phyloP scores from a whole-genome alignment of 2,888 invertebrate species.

The Junonia oenone region DNA sequence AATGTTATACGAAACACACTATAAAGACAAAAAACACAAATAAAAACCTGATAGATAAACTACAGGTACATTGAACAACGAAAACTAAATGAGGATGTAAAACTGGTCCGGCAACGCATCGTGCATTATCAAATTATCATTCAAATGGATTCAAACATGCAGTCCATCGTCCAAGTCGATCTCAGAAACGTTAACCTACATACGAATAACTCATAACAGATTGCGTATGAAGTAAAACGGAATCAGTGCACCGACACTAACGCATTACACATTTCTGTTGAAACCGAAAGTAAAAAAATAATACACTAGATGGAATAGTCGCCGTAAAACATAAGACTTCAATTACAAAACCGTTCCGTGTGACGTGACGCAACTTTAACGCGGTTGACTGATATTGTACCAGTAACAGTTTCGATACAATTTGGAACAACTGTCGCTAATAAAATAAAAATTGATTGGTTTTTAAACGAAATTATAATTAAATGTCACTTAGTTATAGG shows the following conservation, averaged over 20 bases:
- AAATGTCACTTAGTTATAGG: too few relatives aligned
- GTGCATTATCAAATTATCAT: constrained; percentile 14
- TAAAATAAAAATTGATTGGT: neutral
- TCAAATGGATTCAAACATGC: constrained; percentile 11
- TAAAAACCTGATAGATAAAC: neutral
- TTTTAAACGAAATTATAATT: too few relatives aligned
- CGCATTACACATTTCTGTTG: constrained; percentile 58
- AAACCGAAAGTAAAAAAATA: constrained; percentile 50
- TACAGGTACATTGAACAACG: neutral
- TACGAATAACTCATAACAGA: constrained; percentile 56
- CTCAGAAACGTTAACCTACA: constrained; percentile 67
- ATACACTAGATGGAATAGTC: constrained; percentile 14
- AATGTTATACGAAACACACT: too few relatives aligned
- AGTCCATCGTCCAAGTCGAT: constrained; percentile 42
- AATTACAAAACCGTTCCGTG: constrained; percentile 19
- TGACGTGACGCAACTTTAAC: constrained; percentile 25
- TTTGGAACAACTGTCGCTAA: neutral
- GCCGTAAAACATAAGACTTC: constrained; percentile 19
- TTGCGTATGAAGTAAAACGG: constrained; percentile 59
- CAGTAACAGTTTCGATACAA: neutral
- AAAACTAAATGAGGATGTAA: neutral
- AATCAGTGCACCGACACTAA: constrained; percentile 54
- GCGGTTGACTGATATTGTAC: constrained; percentile 23
- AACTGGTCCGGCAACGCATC: neutral
- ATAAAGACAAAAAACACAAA: too few relatives aligned